Conservation (phyloP, 2,888 invertebrate species). For the Tenthredo livida region DNA sequence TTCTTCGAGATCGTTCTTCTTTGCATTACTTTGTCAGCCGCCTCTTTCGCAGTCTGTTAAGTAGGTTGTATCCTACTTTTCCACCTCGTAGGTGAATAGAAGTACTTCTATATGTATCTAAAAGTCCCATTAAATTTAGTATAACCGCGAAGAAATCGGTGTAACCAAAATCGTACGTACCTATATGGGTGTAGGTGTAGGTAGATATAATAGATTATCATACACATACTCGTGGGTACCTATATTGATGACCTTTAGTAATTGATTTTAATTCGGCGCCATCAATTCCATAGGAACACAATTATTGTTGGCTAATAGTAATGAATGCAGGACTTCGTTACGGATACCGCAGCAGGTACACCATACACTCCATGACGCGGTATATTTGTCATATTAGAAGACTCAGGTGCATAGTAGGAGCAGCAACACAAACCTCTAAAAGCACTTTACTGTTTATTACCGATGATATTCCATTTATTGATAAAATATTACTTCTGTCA, state of each 20-base stretch:
- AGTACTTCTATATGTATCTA: background rate
- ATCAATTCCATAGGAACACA: slow-evolving; percentile 69
- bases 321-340: slow-evolving; percentile 21
- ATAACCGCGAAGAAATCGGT: background rate
- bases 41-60: slow-evolving; percentile 32
- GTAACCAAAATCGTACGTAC: background rate
- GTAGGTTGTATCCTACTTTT: background rate
- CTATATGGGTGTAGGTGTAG: background rate
- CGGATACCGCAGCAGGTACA: background rate
- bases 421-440: slow-evolving; percentile 72
- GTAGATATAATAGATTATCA: background rate
- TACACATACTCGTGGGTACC: background rate
- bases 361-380: background rate
- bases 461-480: slow-evolving; percentile 69
- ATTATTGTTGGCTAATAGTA: slow-evolving; percentile 28
- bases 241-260: slow-evolving; percentile 52
- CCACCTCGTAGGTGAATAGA: background rate
- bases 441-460: slow-evolving; percentile 75
- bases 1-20: slow-evolving; percentile 56
- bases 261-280: slow-evolving; percentile 76
- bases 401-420: slow-evolving; percentile 60
- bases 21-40: slow-evolving; percentile 29
- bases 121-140: background rate
- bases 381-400: slow-evolving; percentile 74
- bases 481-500: slow-evolving; percentile 11